Conservation (phyloP, 2,888 invertebrate genomes). For the Drosophila crucigera region DNA sequence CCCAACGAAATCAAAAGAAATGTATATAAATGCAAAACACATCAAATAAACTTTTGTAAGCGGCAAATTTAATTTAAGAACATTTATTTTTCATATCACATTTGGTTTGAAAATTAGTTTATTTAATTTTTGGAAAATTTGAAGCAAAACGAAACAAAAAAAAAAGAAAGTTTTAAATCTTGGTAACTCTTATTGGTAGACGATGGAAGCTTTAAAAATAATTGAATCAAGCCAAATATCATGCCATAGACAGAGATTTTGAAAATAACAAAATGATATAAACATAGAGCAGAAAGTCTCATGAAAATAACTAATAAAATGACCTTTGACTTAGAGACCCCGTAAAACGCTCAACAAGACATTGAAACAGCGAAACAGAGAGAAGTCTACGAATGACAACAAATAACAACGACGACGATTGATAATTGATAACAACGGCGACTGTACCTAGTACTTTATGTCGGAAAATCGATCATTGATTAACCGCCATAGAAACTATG, state of each 20-base stretch:
- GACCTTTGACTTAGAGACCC: conserved; percentile 19
- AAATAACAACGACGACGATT: conserved; percentile 60
- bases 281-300: conserved; percentile 15
- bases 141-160: neutral
- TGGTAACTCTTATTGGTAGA: neutral
- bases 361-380: conserved; percentile 40
- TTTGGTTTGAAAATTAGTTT: neutral
- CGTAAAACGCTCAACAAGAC: conserved; percentile 46
- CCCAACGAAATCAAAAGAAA: conserved; percentile 17
- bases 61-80: neutral
- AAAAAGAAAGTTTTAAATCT: neutral
- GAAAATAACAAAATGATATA: conserved; percentile 11
- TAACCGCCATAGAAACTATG: conserved; percentile 84
- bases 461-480: conserved; percentile 14
- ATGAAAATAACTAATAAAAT: conserved; percentile 23
- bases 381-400: conserved; percentile 56
- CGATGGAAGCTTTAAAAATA: conserved; percentile 8
- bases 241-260: conserved; percentile 41
- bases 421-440: conserved; percentile 56
- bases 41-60: conserved; percentile 17
- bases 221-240: conserved; percentile 13
- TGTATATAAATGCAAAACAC: conserved; percentile 5
- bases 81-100: neutral
- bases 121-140: neutral
- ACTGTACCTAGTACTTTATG: conserved; percentile 55